Evolutionary conservation across 2,888 invertebrate genomes (phyloP).

Genomic region (Hesperia comma): DNA sequence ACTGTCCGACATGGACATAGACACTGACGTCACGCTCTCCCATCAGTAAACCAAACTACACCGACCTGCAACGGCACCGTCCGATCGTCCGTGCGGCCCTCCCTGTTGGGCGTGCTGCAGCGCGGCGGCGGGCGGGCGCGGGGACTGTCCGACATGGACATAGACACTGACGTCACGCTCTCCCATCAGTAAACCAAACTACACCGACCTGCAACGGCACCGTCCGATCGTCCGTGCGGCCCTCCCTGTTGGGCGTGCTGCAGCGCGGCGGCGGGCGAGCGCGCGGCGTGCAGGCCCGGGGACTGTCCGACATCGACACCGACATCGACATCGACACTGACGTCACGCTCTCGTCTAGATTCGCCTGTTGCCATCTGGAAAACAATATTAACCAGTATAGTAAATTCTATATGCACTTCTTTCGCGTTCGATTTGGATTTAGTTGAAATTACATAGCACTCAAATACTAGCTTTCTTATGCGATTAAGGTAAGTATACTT

Average conservation of each 20-base stretch:
- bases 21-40: no score
- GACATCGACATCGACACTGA: constrained; percentile 43
- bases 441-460: no score
- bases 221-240: constrained; percentile 39
- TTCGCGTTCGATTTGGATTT: no score
- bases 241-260: constrained; percentile 62
- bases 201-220: constrained; percentile 62
- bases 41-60: no score
- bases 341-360: constrained; percentile 44
- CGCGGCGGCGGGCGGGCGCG: no score
- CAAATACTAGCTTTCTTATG: no score
- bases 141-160: no score
- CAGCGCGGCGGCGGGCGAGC: constrained; percentile 42
- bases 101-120: constrained; percentile 63
- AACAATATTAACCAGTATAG: background rate
- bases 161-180: no score
- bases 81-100: constrained; percentile 41
- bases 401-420: no score
- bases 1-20: no score
- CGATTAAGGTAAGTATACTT: no score
- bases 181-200: no score
- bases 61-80: constrained; percentile 63
- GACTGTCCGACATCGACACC: constrained; percentile 29
- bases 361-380: constrained; percentile 55
- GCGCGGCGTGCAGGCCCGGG: constrained; percentile 29